Evolutionary conservation across 2,113 vertebrate genomes (phyloP).

Genomic region (Lepus americanus): DNA sequence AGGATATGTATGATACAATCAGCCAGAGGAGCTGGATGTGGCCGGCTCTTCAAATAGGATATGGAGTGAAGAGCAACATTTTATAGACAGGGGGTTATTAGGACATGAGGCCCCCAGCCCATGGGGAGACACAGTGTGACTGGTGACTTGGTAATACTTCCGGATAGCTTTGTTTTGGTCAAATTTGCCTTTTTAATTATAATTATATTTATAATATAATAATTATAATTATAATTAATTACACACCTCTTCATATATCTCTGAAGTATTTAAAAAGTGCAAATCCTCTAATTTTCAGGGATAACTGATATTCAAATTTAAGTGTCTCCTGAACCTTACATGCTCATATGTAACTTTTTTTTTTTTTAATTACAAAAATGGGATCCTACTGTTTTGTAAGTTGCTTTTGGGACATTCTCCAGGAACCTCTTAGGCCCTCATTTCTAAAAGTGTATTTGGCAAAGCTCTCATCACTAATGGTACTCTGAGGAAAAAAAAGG

Average conservation of each 20-base stretch:
- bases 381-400: constrained; percentile 39
- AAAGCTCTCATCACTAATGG: constrained; percentile 58
- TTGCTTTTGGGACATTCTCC: constrained; percentile 62
- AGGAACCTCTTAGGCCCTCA: constrained; percentile 54
- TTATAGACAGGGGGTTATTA: background rate
- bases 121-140: background rate
- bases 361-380: constrained; percentile 52
- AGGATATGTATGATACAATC: background rate
- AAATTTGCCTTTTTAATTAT: constrained; percentile 40
- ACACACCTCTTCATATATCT: background rate
- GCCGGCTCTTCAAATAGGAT: background rate
- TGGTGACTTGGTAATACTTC: background rate
- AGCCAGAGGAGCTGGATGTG: background rate
- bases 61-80: background rate
- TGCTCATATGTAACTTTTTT: constrained; percentile 10
- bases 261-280: constrained; percentile 31
- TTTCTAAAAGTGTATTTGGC: constrained; percentile 60
- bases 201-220: too few species aligned
- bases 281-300: constrained; percentile 22
- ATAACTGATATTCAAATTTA: constrained; percentile 31
- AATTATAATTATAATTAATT: background rate
- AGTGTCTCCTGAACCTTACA: background rate
- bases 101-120: background rate
- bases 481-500: constrained; percentile 41
- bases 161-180: background rate